phyloP scores from a whole-genome alignment of 2,113 vertebrate species.

The Ammodytes marinus region DNA sequence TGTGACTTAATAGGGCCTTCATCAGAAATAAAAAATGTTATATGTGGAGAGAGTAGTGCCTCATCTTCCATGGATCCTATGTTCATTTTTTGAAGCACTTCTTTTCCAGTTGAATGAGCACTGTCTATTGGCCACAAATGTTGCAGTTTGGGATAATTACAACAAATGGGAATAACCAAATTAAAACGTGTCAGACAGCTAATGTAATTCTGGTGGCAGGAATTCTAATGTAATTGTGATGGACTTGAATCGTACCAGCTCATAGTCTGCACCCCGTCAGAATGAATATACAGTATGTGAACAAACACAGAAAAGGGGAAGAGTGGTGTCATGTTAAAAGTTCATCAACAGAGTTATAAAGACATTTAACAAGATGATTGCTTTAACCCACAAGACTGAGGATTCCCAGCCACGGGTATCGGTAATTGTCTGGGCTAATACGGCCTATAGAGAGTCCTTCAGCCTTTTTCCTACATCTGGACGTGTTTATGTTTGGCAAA shows the following conservation, averaged over 20 bases:
- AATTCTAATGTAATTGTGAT: background rate
- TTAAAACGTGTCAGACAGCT: background rate
- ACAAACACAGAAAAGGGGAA: background rate
- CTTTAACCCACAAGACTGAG: background rate
- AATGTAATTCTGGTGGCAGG: too few species aligned
- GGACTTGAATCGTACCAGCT: background rate
- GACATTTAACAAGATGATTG: background rate
- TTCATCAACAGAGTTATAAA: background rate
- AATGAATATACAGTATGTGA: background rate
- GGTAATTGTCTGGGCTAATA: too few species aligned
- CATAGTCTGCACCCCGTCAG: background rate
- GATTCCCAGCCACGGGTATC: background rate
- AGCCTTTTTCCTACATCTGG: conserved; percentile 33
- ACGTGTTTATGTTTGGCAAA: conserved; percentile 31
- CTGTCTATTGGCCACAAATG: background rate
- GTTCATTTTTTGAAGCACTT: conserved; percentile 38
- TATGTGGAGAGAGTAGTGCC: too few species aligned
- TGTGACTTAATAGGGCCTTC: conserved; percentile 50
- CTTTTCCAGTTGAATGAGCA: conserved; percentile 18
- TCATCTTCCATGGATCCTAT: conserved; percentile 17
- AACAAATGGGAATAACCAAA: conserved; percentile 7
- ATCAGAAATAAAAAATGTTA: too few species aligned
- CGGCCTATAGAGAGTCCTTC: background rate
- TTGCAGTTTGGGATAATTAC: background rate
- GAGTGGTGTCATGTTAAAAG: background rate